These are phyloP conservation scores for Apogon hyalosoma DNA, from an alignment of 2,797 vertebrate genomes.

Conservation along the genomic window DNA sequence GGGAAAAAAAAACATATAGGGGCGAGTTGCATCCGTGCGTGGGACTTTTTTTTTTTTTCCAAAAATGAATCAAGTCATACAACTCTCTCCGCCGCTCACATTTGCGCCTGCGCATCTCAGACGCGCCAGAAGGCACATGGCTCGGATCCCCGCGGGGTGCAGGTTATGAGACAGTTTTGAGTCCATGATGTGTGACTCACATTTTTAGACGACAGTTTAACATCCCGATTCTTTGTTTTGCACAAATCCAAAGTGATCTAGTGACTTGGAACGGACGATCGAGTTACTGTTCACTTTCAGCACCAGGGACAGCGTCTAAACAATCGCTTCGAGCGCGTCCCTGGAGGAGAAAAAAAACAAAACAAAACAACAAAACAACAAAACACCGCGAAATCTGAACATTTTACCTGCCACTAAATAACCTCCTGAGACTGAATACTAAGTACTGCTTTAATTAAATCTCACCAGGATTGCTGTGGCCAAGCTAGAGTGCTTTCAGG, in stretches of 20 bases:
- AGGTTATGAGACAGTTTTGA: slow-evolving; percentile 35
- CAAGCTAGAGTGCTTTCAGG: slow-evolving; percentile 18
- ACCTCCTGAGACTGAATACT: slow-evolving; percentile 8
- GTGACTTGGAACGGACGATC: not conserved
- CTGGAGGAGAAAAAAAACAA: not conserved
- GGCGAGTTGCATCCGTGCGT: not conserved
- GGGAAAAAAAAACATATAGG: not conserved
- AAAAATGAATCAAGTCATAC: slow-evolving; percentile 38
- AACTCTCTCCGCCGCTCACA: slow-evolving; percentile 10
- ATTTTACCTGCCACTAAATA: slow-evolving; percentile 31
- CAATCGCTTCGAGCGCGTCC: slow-evolving; percentile 14
- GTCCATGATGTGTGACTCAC: slow-evolving; percentile 51
- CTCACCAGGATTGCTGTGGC: not conserved
- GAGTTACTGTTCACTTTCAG: slow-evolving; percentile 53
- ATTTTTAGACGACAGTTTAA: slow-evolving; percentile 33
- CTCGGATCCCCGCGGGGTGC: slow-evolving; percentile 44
- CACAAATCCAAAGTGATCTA: not conserved
- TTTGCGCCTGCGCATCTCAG: slow-evolving; percentile 31
- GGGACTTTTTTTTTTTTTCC: slow-evolving; percentile 23
- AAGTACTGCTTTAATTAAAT: slow-evolving; percentile 17
- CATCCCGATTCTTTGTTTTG: slow-evolving; percentile 17
- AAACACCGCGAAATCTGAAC: slow-evolving; percentile 1
- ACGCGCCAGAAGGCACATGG: slow-evolving; percentile 33
- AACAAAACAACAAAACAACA: not conserved
- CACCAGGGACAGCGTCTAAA: slow-evolving; percentile 66